These are phyloP conservation scores for Nannoperca australis DNA, from an alignment of 2,797 vertebrate genomes.

Conservation along the genomic window DNA sequence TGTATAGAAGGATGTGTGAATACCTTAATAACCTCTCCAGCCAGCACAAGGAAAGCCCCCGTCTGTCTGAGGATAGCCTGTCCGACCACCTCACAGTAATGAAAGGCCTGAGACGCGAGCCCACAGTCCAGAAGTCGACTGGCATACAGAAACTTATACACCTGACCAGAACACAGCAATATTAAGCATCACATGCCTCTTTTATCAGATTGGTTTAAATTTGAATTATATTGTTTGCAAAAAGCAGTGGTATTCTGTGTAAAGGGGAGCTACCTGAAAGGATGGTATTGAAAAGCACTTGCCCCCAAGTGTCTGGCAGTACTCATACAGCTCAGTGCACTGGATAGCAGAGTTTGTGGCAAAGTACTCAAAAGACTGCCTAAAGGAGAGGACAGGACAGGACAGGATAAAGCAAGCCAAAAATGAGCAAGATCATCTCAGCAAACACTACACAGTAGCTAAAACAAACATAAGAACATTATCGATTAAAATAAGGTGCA, in stretches of 20 bases:
- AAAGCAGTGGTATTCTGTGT: background rate
- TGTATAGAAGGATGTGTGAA: background rate
- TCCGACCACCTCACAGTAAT: slow-evolving; percentile 91
- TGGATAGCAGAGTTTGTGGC: slow-evolving; percentile 88
- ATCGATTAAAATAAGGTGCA: background rate
- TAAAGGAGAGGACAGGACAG: slow-evolving; percentile 58
- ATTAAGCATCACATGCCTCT: background rate
- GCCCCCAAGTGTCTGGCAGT: slow-evolving; percentile 87
- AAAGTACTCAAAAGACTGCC: slow-evolving; percentile 87
- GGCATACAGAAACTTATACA: slow-evolving; percentile 94
- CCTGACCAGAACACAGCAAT: slow-evolving; percentile 75
- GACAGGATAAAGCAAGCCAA: background rate
- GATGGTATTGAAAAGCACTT: slow-evolving; percentile 84
- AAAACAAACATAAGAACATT: background rate
- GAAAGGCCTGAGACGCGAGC: slow-evolving; percentile 89
- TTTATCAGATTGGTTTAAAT: background rate
- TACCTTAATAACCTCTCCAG: slow-evolving; percentile 89
- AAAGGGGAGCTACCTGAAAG: slow-evolving; percentile 88
- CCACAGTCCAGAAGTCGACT: slow-evolving; percentile 90
- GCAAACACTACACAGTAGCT: background rate
- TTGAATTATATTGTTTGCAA: no score
- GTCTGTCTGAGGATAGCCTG: slow-evolving; percentile 77
- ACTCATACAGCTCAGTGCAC: slow-evolving; percentile 91
- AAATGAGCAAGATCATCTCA: background rate
- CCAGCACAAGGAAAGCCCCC: slow-evolving; percentile 76